A percentile compares a stretch with the other conserved stretches of the same genome.
phyloP scores from a whole-genome alignment of 2,797 vertebrate genomes.

The Rhynchonycteris naso region DNA sequence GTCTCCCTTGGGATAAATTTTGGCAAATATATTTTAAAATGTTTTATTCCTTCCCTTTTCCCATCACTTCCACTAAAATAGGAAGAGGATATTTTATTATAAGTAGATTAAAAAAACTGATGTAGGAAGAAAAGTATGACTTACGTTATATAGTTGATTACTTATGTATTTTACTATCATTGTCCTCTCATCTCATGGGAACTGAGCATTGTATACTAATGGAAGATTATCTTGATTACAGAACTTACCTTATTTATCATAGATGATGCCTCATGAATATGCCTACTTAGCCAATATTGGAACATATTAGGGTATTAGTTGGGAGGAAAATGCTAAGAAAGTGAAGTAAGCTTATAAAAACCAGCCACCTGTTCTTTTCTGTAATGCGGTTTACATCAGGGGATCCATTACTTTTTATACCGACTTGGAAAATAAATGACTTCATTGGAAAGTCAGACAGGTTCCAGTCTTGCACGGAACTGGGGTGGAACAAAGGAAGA shows the following conservation, averaged over 20 bases:
- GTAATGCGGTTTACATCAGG: slow-evolving; percentile 30
- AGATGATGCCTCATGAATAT: not conserved
- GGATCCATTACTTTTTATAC: slow-evolving; percentile 62
- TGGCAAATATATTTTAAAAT: not conserved
- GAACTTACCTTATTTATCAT: not conserved
- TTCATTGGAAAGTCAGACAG: slow-evolving; percentile 70
- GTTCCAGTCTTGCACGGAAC: not conserved
- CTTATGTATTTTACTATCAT: not conserved
- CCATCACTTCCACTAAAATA: not conserved
- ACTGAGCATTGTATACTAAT: not conserved
- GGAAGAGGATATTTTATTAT: not conserved
- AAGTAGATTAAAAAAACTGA: not conserved
- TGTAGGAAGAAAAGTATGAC: not conserved
- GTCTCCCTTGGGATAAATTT: not conserved
- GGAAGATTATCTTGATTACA: not conserved
- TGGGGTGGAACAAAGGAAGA: not conserved
- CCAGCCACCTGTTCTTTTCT: slow-evolving; percentile 61
- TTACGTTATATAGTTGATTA: not conserved
- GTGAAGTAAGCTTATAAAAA: slow-evolving; percentile 43
- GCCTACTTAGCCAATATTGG: not conserved
- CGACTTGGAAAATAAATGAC: slow-evolving; percentile 65
- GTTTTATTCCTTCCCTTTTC: not conserved
- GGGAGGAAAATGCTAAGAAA: slow-evolving; percentile 27
- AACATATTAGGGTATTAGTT: not conserved
- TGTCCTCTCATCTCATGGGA: not conserved